phyloP scores from a whole-genome alignment of 2,888 invertebrate species.

The Pristionchus arcanus region DNA sequence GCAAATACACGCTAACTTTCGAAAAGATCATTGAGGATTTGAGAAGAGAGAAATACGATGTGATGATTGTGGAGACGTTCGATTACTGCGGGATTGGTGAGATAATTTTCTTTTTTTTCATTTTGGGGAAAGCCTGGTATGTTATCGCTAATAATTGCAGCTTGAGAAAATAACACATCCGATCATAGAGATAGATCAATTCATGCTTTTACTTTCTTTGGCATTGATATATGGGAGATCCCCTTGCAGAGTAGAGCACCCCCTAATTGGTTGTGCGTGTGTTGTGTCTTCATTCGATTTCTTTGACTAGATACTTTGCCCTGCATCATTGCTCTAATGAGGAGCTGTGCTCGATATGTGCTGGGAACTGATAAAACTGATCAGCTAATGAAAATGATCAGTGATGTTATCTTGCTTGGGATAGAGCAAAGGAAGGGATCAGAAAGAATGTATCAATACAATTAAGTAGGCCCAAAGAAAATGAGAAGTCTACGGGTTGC shows the following conservation, averaged over 20 bases:
- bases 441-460: no score
- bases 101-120: background rate
- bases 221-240: background rate
- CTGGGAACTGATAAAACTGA: no score
- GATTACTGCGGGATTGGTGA: slow-evolving; percentile 49
- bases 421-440: no score
- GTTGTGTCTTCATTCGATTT: background rate
- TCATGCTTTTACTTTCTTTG: background rate
- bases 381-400: background rate
- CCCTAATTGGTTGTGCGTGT: background rate
- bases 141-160: no score
- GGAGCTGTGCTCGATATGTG: background rate
- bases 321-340: background rate
- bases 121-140: no score
- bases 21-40: background rate
- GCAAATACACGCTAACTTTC: slow-evolving; percentile 26
- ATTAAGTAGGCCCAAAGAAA: no score
- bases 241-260: background rate
- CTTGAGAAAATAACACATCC: no score
- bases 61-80: slow-evolving; percentile 43
- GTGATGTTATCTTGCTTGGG: background rate
- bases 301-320: background rate
- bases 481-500: no score
- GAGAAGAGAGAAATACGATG: slow-evolving; percentile 21
- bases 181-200: no score